Evolutionary conservation across 2,113 vertebrate species (phyloP), one percentile per base, ranked within the genome.

Genomic region (Cyphomyrus plagiostoma): DNA sequence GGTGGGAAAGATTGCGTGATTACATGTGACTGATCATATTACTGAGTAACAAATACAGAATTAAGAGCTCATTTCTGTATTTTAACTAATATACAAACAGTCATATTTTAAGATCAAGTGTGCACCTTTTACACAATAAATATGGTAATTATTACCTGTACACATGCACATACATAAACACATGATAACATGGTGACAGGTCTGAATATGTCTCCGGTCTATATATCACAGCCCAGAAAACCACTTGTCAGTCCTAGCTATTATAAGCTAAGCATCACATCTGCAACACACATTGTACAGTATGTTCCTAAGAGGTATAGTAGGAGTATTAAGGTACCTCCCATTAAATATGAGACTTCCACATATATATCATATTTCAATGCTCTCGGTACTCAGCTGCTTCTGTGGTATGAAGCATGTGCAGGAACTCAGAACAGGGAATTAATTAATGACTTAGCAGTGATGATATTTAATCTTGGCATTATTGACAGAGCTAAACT

Each of bases 401-500:
- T 80, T 80, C 74, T 19, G 74, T 19, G 74, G 15, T 17, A 30
- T 30, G 30, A 30, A 77, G 30, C 30, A 15, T 39, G 70, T 39
- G 74, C 9, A 2, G 74, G 74, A 80, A 7, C 15, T 80, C 74
- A 42, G 74, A 80, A 80, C 30, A 42, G 74, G 15, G 30, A 80
- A 80, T 80, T 80, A 42, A 80, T 80, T 39, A 80, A 80, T 80
- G 30, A 80, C 74, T 80, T 42, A 42, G 35, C 74, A 80, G 74
- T 80, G 35, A 80, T 15, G 30, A 80, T 80, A 80, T 80, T 80
- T 80, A 80, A 80, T 80, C 74, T 80, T 80, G 74, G 30, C 74
- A 80, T 80, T 80, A 80, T 80, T 80, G 74, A 89, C 56, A 62
- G 84, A 52, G 83, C 88, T 88, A 48, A 42, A 19, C 74, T 80